These are phyloP conservation scores for Sardinella longiceps DNA, from an alignment of 2,797 vertebrate genomes.

Conservation along the genomic window DNA sequence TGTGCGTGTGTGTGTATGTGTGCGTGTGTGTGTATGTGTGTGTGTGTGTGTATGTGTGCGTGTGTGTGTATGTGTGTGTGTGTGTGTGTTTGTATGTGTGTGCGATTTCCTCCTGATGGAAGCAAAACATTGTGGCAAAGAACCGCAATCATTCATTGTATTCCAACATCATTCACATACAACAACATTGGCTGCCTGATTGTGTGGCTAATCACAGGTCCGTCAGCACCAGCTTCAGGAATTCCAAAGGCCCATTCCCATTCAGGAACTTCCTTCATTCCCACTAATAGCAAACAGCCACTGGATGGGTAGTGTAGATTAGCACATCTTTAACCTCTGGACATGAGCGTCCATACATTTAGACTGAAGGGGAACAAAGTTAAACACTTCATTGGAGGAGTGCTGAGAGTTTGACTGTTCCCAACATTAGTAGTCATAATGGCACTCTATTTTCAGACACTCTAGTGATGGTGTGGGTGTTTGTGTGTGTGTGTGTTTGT, in stretches of 20 bases:
- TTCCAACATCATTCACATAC: neutral
- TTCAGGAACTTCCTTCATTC: conserved; percentile 6
- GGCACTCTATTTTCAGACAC: neutral
- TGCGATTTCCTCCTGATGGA: neutral
- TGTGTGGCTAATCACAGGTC: neutral
- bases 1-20: neutral
- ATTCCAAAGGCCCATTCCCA: neutral
- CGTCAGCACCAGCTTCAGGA: neutral
- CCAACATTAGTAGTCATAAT: neutral
- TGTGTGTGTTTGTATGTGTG: neutral
- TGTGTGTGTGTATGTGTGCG: neutral
- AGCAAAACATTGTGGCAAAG: neutral
- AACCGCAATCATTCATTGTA: neutral
- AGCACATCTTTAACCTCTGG: neutral
- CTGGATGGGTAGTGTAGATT: neutral
- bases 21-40: neutral
- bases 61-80: neutral
- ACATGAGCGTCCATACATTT: neutral
- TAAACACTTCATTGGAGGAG: neutral
- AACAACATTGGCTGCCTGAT: conserved; percentile 4
- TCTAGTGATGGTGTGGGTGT: neutral
- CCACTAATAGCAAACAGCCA: neutral
- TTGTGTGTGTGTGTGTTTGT: neutral
- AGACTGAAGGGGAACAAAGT: neutral
- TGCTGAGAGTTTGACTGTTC: neutral